Evolutionary conservation across 2,888 invertebrate species (phyloP).

Genomic region (Nomada lathburiana): DNA sequence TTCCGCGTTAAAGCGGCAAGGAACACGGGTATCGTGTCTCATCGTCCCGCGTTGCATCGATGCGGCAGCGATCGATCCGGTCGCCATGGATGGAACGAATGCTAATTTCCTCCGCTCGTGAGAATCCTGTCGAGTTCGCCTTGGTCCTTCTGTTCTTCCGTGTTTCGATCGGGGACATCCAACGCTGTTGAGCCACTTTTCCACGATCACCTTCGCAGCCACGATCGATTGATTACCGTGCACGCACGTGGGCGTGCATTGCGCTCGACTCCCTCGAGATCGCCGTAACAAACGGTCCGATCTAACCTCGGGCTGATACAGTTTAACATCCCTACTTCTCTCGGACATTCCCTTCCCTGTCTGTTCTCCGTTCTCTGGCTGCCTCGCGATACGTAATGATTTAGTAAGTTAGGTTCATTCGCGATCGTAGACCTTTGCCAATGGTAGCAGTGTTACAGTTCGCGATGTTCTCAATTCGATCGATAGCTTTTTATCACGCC

Average conservation of each 20-base stretch:
- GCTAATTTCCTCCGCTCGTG: slow-evolving; percentile 49
- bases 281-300: slow-evolving; percentile 40
- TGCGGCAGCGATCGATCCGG: slow-evolving; percentile 14
- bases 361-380: neutral
- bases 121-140: slow-evolving; percentile 25
- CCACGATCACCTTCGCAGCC: slow-evolving; percentile 27
- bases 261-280: slow-evolving; percentile 31
- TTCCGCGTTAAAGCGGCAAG: slow-evolving; percentile 1
- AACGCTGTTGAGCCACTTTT: slow-evolving; percentile 39
- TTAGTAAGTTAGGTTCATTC: neutral
- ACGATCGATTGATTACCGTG: slow-evolving; percentile 54
- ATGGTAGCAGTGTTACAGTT: too few species aligned
- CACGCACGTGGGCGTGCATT: slow-evolving; percentile 49
- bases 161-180: slow-evolving; percentile 25
- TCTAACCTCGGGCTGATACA: slow-evolving; percentile 45
- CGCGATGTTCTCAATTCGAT: too few species aligned
- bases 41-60: slow-evolving; percentile 34
- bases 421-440: neutral
- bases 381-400: neutral
- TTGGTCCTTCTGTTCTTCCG: slow-evolving; percentile 1
- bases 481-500: too few species aligned
- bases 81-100: slow-evolving; percentile 37
- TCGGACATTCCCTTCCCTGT: neutral
- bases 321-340: slow-evolving; percentile 34
- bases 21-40: slow-evolving; percentile 14